Evolutionary conservation across 2,113 vertebrate species (phyloP).

Genomic region (Aptenodytes patagonicus): DNA sequence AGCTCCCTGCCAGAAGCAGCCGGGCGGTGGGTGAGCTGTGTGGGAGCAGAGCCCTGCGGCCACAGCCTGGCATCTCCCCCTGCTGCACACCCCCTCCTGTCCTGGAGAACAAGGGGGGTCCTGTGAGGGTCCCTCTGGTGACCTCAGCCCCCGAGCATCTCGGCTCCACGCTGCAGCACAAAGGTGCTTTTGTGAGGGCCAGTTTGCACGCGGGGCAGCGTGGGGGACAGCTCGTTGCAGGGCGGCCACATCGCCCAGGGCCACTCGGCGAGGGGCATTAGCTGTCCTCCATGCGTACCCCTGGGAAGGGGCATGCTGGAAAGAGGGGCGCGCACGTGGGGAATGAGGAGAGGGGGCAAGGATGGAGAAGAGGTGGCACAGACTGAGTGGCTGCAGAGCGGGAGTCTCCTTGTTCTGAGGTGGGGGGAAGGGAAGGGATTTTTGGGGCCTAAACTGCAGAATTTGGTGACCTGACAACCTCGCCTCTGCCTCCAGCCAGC

Average conservation of each 20-base stretch:
- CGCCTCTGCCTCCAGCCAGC: background rate
- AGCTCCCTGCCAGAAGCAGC: background rate
- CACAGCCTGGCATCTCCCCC: background rate
- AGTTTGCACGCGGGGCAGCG: background rate
- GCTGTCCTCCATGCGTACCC: background rate
- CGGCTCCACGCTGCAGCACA: background rate
- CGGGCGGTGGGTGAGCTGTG: fast-evolving
- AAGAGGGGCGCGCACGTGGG: background rate
- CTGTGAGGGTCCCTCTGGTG: conserved; percentile 39
- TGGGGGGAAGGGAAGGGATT: background rate
- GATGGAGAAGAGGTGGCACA: background rate
- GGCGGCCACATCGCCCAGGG: background rate
- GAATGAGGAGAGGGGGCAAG: background rate
- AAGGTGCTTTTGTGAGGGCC: conserved; percentile 37
- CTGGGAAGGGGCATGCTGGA: background rate
- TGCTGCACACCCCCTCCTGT: background rate
- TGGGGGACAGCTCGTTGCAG: conserved; percentile 24
- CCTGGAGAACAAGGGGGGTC: conserved; percentile 26
- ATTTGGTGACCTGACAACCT: background rate
- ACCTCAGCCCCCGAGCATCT: conserved; percentile 26
- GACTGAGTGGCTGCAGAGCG: background rate
- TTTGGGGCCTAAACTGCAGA: background rate
- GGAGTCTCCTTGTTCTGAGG: background rate
- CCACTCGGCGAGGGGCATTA: background rate
- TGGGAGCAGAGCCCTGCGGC: background rate